Base-by-base conservation (phyloP, 2,113 vertebrate species). In the Corvus moneduloides region DNA sequence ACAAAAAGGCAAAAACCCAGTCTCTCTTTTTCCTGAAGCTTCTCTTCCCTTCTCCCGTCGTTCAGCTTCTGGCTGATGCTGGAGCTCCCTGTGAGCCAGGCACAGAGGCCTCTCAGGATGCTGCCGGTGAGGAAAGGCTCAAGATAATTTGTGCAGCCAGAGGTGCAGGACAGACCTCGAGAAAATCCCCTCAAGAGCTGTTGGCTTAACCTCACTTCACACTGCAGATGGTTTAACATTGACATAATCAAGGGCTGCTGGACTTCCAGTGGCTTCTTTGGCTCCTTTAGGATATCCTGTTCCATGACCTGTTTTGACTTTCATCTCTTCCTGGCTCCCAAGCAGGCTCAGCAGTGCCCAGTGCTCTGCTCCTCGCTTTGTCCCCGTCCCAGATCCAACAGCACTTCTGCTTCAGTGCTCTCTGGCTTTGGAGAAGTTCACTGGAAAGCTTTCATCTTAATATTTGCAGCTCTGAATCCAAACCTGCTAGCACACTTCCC, bases 401-500 rank as follows among this genome's bases (percentile, higher is more conserved):
- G 37, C 55, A 9, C 62, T 75, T 62, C 58, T 55, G 24, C 8
- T 12, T 5, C 26, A 20, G 32, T 13, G n/a, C 18, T 32, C 52
- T 72, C 49, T 63, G 67, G 10, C 58, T 80, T 63, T 13, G 32
- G 28, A 55, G 39, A 39, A 76, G 32, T 43, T 83, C 32, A 4
- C 2, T 79, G 75, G n/a, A 55, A 72, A 86, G 2, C 11, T 80
- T 71, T 46, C 5, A 8, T 30, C 39, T 55, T 7, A 48, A 18
- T 21, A 18, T 19, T 44, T 43, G 24, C 56, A 71, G 14, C 10
- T 37, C 43, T 56, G 48, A 75, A 37, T 46, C 43, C 51, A 48
- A 43, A 71, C n/a, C 21, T 67, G 37, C 0, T 0, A 55, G 51
- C 22, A 10, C 4, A 2, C 9, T 32, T 44, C 18, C 7, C 21